Base-by-base conservation (phyloP, 1,140 invertebrate species). In the Tachypleus tridentatus region DNA sequence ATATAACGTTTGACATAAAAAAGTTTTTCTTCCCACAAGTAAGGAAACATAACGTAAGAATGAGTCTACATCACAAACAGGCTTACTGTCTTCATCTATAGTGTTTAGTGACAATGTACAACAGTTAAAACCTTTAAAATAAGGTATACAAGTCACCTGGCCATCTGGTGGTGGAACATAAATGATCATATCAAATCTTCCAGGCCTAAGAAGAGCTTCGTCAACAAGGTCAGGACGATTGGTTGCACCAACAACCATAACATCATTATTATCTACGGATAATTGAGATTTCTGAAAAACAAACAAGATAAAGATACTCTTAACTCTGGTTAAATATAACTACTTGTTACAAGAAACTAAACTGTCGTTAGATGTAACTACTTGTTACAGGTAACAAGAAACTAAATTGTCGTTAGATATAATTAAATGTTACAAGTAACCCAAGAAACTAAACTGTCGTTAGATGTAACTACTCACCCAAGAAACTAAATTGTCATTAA, bases 141-240 rank as follows among this genome's bases (percentile, higher is more conserved):
- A 29, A 29, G 29, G 29, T 29, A 29, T 2, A 49, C 47, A 64
- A 72, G 61, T 66, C 60, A 71, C 67, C 48, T 69, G 29, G 10
- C 51, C 29, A 70, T 88, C 82, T 4, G 89, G 89, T 3, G 88
- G 80, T 1, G 86, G 85, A 0, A 91, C 86, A 74, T 87, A 86
- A 60, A 91, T 82, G 10, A 88, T 76, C 65, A 84, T 80, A 71
- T 91, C 87, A 67, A 91, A 80, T 60, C 89, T 77, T 0, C 88
- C 88, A 1, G 88, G 88, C 61, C 88, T 75, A 49, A 91, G 73
- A 7, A 92, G 74, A 0, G 89, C 89, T 70, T 84, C 76, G 70
- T 92, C 89, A 68, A 92, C 82, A 73, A 85, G 84, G 70, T 91
- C 86, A 0, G 88, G 88, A 60, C 88, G 81, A 76, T 89, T 89